Evolutionary conservation across 2,797 vertebrate genomes (phyloP).

Genomic region (Sebastes wilsoni): DNA sequence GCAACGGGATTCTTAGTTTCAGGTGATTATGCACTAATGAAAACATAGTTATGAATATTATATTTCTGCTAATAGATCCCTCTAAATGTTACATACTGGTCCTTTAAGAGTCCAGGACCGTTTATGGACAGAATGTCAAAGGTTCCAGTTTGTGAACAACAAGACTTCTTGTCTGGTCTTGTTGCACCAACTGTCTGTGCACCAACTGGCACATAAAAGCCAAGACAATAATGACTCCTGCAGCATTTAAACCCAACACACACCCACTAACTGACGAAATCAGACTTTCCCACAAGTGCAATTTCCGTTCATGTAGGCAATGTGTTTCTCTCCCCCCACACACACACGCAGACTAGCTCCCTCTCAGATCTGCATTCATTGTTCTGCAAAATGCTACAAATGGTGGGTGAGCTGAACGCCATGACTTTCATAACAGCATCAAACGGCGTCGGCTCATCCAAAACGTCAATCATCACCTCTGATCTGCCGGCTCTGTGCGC

Average conservation of each 20-base stretch:
- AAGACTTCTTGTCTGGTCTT: not conserved
- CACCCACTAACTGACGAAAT: constrained; percentile 27
- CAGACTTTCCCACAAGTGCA: constrained; percentile 27
- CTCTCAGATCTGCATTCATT: constrained; percentile 19
- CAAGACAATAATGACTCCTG: constrained; percentile 27
- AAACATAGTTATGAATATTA: too few relatives aligned
- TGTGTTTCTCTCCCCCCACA: not conserved
- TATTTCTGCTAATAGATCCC: too few relatives aligned
- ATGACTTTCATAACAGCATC: constrained; percentile 28
- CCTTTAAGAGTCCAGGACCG: not conserved
- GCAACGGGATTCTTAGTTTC: too few relatives aligned
- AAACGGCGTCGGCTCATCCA: constrained; percentile 26
- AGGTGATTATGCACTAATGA: too few relatives aligned
- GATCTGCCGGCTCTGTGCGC: constrained; percentile 1
- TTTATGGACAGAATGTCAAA: not conserved
- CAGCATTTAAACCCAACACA: constrained; percentile 22
- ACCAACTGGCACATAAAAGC: constrained; percentile 18
- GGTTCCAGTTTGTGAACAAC: not conserved
- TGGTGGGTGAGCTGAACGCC: constrained; percentile 30
- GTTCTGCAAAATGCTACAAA: constrained; percentile 37
- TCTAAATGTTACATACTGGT: too few relatives aligned
- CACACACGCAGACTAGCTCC: not conserved
- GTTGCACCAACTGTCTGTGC: not conserved
- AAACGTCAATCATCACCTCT: constrained; percentile 31
- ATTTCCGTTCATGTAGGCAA: constrained; percentile 4